Base-by-base conservation (phyloP, 2,888 invertebrate genomes). In the Netelia virgata region DNA sequence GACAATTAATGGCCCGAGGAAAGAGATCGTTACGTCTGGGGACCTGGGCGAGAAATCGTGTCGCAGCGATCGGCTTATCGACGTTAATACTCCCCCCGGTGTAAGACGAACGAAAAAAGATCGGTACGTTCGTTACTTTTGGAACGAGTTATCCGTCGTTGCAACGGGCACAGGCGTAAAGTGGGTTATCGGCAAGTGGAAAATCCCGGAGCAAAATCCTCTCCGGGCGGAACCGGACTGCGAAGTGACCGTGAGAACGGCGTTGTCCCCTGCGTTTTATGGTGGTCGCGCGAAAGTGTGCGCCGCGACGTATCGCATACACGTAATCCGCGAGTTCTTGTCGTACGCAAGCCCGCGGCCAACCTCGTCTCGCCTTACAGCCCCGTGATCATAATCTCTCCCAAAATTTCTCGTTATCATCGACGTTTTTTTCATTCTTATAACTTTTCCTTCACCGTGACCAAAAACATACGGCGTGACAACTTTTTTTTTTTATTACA, bases 111-210 rank as follows among this genome's bases (percentile, higher is more conserved):
- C 50, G 8, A 47, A 61, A 55, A 55, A 11, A 36, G 18, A 61
- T 59, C 16, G 20, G n/a, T 20, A n/a, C 9, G 55, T 61, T 53
- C 16, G 47, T 50, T 23, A 11, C 10, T 50, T 41, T n/a, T 59
- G 20, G 59, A 8, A 59, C 59, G 57, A 43, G 57, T 36, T 41
- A 59, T 74, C 41, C 73, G 66, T 57, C 43, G 43, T 53, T 14
- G 76, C 41, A 70, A 63, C 11, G 43, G 50, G 23, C 36, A n/a
- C 43, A 47, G 69, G 66, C 28, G 69, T 50, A 77, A 77, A 69
- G 77, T 77, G 77, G 77, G 77, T 77, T 77, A 77, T 77, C 69
- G 76, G 77, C 61, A 77, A 77, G 77, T 77, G 77, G 77, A 77
- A 77, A 77, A 77, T 69, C 59, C 77, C 77, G 61, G 69, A 50